phyloP scores from a whole-genome alignment of 2,888 invertebrate genomes.

The Melanchra persicariae region DNA sequence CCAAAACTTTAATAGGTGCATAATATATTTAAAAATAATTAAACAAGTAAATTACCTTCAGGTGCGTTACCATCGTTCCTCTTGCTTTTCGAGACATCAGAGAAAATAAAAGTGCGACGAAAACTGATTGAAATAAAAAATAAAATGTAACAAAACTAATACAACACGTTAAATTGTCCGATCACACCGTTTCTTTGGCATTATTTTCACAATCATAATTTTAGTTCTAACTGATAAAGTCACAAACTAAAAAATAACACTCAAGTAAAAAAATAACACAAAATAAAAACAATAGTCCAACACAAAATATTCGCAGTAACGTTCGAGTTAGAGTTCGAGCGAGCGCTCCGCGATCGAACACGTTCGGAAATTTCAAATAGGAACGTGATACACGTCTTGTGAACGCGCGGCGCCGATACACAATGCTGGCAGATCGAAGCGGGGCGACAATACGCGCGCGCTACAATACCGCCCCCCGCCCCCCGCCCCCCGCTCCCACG shows the following conservation, averaged over 20 bases:
- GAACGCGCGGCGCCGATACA: conserved; percentile 84
- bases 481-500: conserved; percentile 82
- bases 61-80: conserved; percentile 88
- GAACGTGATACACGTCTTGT: conserved; percentile 81
- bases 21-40: neutral
- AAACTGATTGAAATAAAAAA: conserved; percentile 73
- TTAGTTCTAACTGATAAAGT: conserved; percentile 72
- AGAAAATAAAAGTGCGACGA: conserved; percentile 73
- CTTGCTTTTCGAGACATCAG: conserved; percentile 85
- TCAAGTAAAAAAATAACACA: conserved; percentile 73
- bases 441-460: conserved; percentile 90
- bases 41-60: conserved; percentile 79
- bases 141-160: conserved; percentile 74
- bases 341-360: conserved; percentile 81
- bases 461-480: conserved; percentile 89
- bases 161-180: conserved; percentile 81
- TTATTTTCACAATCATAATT: conserved; percentile 77
- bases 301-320: conserved; percentile 76
- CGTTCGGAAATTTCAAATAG: conserved; percentile 72
- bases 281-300: conserved; percentile 78
- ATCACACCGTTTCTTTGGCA: conserved; percentile 87
- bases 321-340: conserved; percentile 76
- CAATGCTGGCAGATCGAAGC: conserved; percentile 91
- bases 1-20: conserved; percentile 1
- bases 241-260: conserved; percentile 70